phyloP scores from a whole-genome alignment of 2,797 vertebrate species.

The Oophaga sylvatica region DNA sequence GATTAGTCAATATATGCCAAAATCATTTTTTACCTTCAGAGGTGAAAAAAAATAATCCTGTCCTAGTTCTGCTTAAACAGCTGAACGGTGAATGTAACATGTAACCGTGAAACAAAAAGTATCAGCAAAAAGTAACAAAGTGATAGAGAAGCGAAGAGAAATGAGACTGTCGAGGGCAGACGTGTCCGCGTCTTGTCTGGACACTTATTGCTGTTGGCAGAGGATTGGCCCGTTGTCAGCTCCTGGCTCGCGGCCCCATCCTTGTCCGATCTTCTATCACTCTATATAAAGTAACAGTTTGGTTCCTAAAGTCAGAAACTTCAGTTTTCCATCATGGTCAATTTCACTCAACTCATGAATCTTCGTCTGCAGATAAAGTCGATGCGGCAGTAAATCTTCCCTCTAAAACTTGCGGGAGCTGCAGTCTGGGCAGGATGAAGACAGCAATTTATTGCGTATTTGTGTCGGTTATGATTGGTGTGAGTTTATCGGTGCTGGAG shows the following conservation, averaged over 20 bases:
- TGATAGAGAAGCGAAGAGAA: not conserved
- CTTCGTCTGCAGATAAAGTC: conserved; percentile 67
- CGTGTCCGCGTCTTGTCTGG: not conserved
- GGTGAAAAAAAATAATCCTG: not conserved
- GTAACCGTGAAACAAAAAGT: not conserved
- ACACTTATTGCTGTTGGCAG: not conserved
- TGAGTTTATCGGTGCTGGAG: conserved; percentile 12
- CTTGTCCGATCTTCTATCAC: conserved; percentile 45
- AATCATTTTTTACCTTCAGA: not conserved
- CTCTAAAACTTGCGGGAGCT: conserved; percentile 57
- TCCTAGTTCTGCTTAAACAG: not conserved
- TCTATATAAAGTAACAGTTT: conserved; percentile 62
- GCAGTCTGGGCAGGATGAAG: conserved; percentile 37
- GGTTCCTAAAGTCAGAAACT: conserved; percentile 59
- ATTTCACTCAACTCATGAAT: conserved; percentile 66
- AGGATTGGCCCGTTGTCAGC: not conserved
- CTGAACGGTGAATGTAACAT: not conserved
- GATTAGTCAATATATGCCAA: not conserved
- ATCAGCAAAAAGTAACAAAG: not conserved
- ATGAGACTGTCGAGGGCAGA: not conserved
- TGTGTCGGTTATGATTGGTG: conserved; percentile 43
- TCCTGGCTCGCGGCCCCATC: conserved; percentile 42
- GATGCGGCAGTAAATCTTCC: conserved; percentile 65
- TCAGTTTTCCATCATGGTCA: conserved; percentile 65
- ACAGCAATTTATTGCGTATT: conserved; percentile 46